phyloP scores from a whole-genome alignment of 1,140 invertebrate species.

The Sipha flava region DNA sequence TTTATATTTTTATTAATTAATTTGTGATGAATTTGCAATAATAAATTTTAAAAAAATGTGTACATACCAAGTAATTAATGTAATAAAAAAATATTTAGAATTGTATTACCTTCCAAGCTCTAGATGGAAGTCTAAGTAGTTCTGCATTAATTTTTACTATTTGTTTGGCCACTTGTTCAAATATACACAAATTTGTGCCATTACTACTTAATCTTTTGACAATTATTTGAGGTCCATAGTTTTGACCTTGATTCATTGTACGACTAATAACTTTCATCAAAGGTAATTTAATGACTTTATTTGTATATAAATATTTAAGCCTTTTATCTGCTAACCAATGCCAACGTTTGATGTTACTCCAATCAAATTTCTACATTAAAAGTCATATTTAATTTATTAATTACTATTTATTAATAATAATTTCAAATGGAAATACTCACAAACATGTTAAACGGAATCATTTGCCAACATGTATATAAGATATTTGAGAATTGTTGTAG shows the following conservation, averaged over 20 bases:
- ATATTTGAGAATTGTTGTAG: constrained; percentile 57
- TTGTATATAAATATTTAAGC: constrained; percentile 50
- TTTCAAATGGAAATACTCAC: constrained; percentile 33
- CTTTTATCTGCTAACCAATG: constrained; percentile 47
- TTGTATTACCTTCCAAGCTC: constrained; percentile 56
- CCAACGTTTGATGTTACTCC: constrained; percentile 43
- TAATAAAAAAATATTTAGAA: not conserved
- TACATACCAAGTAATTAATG: no score
- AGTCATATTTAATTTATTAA: not conserved
- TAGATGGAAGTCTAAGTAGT: constrained; percentile 53
- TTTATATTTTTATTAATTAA: no score
- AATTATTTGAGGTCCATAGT: constrained; percentile 60
- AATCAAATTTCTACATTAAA: constrained; percentile 42
- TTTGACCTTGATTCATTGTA: constrained; percentile 60
- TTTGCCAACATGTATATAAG: constrained; percentile 55
- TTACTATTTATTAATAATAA: not conserved
- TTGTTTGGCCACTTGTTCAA: constrained; percentile 56
- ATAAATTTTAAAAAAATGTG: no score
- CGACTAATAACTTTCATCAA: constrained; percentile 55
- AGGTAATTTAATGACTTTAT: constrained; percentile 56
- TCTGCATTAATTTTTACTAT: constrained; percentile 53
- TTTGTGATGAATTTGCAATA: no score
- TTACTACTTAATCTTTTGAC: constrained; percentile 52
- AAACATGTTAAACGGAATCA: constrained; percentile 49
- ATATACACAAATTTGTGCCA: constrained; percentile 52